Base-by-base conservation (phyloP, 2,113 vertebrate species). In the Jacana jacana region DNA sequence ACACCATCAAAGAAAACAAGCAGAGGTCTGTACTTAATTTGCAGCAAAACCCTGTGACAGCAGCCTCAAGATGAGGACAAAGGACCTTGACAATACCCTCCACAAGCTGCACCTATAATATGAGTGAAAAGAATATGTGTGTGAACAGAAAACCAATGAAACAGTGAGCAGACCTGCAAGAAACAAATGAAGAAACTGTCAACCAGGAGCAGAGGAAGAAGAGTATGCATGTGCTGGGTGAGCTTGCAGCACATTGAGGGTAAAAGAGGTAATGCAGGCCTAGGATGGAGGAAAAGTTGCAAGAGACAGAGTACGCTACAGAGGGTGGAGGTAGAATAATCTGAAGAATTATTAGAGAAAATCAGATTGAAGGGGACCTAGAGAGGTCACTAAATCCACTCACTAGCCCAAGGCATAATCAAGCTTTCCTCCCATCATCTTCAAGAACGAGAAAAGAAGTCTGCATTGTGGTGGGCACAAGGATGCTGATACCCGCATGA, bases 131-230 rank as follows among this genome's bases (percentile, higher is more conserved):
- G 58, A 97, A 88, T 7, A 24, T 6, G 37, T 31, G 44, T 94
- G 93, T 97, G 95, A 96, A 91, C 89, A 93, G 97, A 97, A 98
- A 98, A 86, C 83, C 88, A 96, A 94, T 96, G 94, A 93, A 95
- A 85, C 23, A 49, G 39, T 13, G 13, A 76, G 65, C 3, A 1
- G 13, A 33, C 82, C 88, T 81, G 79, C 78, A 70, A 87, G 77
- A 93, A 75, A 44, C 35, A 89, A 86, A 79, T 19, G 0, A 2
- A 85, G 51, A 65, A 72, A 8, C 49, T 40, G 28, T 30, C 64
- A 70, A 4, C 23, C 33, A 69, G 85, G 54, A 61, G 71, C 7
- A 73, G 86, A 90, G 8, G 51, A 37, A 8, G 25, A 25, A 57
- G 11, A 61, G 7, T 9, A 7, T 3, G 9, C 87, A 42, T 30